Evolutionary conservation across 2,113 vertebrate genomes (phyloP).

Genomic region (Nesospiza acunhae): DNA sequence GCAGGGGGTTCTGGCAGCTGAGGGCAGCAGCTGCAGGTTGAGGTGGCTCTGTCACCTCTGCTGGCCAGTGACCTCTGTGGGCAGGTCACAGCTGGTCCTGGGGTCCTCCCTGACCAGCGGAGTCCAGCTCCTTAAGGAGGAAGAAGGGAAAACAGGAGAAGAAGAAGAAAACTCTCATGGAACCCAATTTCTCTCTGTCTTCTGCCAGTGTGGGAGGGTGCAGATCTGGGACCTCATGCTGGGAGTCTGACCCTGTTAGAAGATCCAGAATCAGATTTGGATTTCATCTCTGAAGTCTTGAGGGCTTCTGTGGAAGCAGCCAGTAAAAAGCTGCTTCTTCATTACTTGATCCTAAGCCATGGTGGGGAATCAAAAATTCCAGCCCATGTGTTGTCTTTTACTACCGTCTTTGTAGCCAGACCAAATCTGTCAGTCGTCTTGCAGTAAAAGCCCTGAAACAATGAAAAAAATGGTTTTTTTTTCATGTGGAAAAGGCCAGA

Average conservation of each 20-base stretch:
- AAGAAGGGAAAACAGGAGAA: neutral
- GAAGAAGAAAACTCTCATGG: rapidly evolving
- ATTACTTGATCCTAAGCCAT: neutral
- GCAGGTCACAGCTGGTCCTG: neutral
- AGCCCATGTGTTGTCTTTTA: rapidly evolving
- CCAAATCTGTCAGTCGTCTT: neutral
- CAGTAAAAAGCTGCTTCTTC: neutral
- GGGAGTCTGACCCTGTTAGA: neutral
- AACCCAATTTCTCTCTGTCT: neutral
- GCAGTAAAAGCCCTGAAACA: neutral
- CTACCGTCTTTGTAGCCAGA: neutral
- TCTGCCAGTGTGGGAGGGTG: neutral
- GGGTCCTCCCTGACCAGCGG: neutral
- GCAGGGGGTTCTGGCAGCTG: neutral
- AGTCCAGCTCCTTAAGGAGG: rapidly evolving
- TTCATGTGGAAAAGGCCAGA: neutral
- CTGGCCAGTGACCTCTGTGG: neutral
- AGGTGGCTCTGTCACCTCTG: neutral
- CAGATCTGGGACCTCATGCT: rapidly evolving
- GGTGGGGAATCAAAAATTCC: neutral
- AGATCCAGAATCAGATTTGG: neutral
- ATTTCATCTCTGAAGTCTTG: neutral
- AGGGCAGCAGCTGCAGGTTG: neutral
- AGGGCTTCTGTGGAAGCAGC: neutral
- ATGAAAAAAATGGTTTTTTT: neutral